These are phyloP conservation scores for Exephanes ischioxanthus DNA, from an alignment of 2,888 invertebrate genomes.

Conservation along the genomic window DNA sequence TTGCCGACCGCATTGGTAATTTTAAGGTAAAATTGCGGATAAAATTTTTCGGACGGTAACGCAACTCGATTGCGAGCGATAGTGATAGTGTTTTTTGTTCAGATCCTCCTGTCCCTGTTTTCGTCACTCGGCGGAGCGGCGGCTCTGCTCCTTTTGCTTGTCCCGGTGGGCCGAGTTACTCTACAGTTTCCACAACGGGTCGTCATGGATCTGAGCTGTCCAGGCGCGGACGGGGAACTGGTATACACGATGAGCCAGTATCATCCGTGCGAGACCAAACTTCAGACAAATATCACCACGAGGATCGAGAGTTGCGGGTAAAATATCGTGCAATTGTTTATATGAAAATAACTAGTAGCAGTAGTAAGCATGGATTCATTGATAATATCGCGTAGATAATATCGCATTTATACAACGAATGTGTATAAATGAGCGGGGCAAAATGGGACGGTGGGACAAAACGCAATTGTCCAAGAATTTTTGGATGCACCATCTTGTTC, in stretches of 20 bases:
- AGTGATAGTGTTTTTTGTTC: slow-evolving; percentile 71
- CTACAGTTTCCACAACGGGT: slow-evolving; percentile 88
- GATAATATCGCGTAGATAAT: too few relatives aligned
- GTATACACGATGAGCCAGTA: slow-evolving; percentile 77
- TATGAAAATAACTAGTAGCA: background rate
- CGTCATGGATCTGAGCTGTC: slow-evolving; percentile 87
- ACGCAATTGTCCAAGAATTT: too few relatives aligned
- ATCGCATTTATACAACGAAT: too few relatives aligned
- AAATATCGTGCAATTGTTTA: slow-evolving; percentile 44
- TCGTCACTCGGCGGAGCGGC: slow-evolving; percentile 89
- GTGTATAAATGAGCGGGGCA: too few relatives aligned
- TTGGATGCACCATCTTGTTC: too few relatives aligned
- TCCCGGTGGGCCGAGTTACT: slow-evolving; percentile 90
- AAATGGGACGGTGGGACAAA: too few relatives aligned
- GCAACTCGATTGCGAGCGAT: background rate
- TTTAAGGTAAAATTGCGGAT: slow-evolving; percentile 87
- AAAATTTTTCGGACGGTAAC: background rate
- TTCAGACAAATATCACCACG: slow-evolving; percentile 73
- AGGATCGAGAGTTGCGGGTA: slow-evolving; percentile 82
- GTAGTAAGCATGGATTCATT: too few relatives aligned
- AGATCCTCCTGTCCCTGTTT: slow-evolving; percentile 89
- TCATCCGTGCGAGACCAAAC: slow-evolving; percentile 78
- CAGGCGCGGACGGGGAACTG: slow-evolving; percentile 71
- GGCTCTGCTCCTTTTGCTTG: slow-evolving; percentile 89
- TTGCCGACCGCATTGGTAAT: slow-evolving; percentile 93